These are phyloP conservation scores for Archocentrus centrarchus DNA, from an alignment of 2,113 vertebrate genomes.

Conservation along the genomic window DNA sequence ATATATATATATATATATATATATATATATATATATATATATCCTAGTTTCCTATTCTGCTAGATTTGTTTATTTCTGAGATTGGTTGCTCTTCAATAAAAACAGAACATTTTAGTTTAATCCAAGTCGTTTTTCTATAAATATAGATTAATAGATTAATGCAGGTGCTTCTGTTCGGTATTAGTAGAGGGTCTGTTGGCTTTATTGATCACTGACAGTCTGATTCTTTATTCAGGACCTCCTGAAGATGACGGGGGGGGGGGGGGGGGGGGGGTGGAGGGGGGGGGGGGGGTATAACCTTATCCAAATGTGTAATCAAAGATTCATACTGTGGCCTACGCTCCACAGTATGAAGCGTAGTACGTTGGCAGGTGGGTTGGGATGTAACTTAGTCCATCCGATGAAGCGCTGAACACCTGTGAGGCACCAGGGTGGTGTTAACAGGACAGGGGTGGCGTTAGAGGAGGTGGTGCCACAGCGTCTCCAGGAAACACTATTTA, in stretches of 20 bases:
- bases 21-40: too few relatives aligned
- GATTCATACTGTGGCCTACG: background rate
- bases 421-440: background rate
- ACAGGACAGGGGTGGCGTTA: background rate
- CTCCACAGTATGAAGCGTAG: too few relatives aligned
- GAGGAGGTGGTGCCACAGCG: conserved; percentile 53
- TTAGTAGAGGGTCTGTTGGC: too few relatives aligned
- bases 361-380: background rate
- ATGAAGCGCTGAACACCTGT: conserved; percentile 11
- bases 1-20: too few relatives aligned
- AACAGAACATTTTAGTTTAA: background rate
- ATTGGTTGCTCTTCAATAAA: too few relatives aligned
- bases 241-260: background rate
- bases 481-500: conserved; percentile 56
- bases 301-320: background rate
- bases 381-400: background rate
- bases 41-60: too few relatives aligned
- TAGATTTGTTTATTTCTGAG: too few relatives aligned
- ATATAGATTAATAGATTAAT: background rate
- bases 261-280: too few relatives aligned
- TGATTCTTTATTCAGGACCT: background rate
- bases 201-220: background rate
- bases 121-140: background rate
- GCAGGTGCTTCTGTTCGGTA: too few relatives aligned
- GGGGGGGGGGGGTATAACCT: background rate